Percentiles rank a stretch among this genome's conserved stretches.
Evolutionary conservation across 2,797 vertebrate genomes (phyloP).

Genomic region (Adrianichthys oophorus): DNA sequence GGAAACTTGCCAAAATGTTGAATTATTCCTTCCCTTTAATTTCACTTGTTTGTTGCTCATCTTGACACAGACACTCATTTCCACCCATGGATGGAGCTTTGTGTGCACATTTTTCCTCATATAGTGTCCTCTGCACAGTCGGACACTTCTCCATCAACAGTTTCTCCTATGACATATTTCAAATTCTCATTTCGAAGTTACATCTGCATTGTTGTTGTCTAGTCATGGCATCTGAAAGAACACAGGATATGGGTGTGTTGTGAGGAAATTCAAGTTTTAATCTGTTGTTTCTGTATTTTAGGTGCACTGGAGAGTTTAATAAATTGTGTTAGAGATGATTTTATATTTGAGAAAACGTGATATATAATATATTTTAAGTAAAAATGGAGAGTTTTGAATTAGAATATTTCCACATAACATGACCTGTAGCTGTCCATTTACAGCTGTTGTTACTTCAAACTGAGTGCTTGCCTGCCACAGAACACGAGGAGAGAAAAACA

Average conservation of each 20-base stretch:
- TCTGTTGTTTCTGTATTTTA: conserved; percentile 34
- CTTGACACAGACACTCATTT: conserved; percentile 7
- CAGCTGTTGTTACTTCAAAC: conserved; percentile 42
- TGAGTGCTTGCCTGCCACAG: conserved; percentile 33
- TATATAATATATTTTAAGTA: conserved; percentile 61
- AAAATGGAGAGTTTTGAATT: conserved; percentile 49
- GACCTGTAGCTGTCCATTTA: conserved; percentile 39
- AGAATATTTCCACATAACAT: conserved; percentile 53
- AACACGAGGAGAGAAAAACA: conserved; percentile 47
- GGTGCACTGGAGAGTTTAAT: conserved; percentile 50
- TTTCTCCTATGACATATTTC: conserved; percentile 23
- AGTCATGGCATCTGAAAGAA: conserved; percentile 4
- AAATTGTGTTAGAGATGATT: conserved; percentile 62
- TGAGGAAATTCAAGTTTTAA: conserved; percentile 12
- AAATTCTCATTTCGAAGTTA: conserved; percentile 16
- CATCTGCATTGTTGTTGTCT: conserved; percentile 7
- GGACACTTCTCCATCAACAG: conserved; percentile 7
- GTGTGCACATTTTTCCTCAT: conserved; percentile 16
- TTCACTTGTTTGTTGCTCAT: conserved; percentile 14
- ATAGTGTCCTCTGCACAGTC: conserved; percentile 5
- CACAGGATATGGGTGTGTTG: conserved; percentile 8
- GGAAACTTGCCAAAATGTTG: conserved; percentile 7
- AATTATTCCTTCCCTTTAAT: conserved; percentile 2
- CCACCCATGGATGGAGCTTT: neutral
- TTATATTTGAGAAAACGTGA: conserved; percentile 53